A percentile compares a stretch with the other conserved stretches of the same genome.
Evolutionary conservation across 2,888 invertebrate species (phyloP).

Genomic region (Lathronympha strigana): DNA sequence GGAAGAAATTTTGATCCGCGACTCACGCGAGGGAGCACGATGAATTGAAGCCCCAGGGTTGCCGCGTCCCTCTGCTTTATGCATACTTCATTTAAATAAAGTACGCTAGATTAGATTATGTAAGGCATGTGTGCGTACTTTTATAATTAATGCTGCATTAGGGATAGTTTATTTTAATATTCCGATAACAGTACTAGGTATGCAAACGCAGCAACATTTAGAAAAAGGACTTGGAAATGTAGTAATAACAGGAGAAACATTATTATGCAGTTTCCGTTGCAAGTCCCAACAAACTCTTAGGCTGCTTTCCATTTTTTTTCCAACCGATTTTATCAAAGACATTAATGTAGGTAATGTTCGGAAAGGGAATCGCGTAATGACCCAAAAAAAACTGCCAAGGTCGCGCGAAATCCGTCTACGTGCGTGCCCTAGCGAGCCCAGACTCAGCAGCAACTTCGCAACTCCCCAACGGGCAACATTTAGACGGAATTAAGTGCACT

Average conservation of each 20-base stretch:
- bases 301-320: not conserved
- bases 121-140: slow-evolving; percentile 36
- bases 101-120: slow-evolving; percentile 49
- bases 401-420: slow-evolving; percentile 21
- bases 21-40: slow-evolving; percentile 42
- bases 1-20: slow-evolving; percentile 52
- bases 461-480: slow-evolving; percentile 71
- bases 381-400: slow-evolving; percentile 37
- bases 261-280: not conserved
- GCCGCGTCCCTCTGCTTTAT: slow-evolving; percentile 44
- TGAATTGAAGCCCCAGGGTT: slow-evolving; percentile 53
- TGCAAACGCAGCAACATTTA: too few species aligned
- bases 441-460: slow-evolving; percentile 55
- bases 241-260: not conserved
- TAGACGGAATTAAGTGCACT: slow-evolving; percentile 78
- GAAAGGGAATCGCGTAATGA: slow-evolving; percentile 33
- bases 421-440: slow-evolving; percentile 44
- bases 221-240: too few species aligned
- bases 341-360: slow-evolving; percentile 32
- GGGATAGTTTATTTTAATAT: slow-evolving; percentile 17
- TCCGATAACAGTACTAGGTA: not conserved
- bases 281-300: not conserved
- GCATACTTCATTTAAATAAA: slow-evolving; percentile 54
- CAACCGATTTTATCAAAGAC: slow-evolving; percentile 19
- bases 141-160: slow-evolving; percentile 31